A percentile compares a stretch with the other conserved stretches of the same genome.
phyloP scores from a whole-genome alignment of 1,140 invertebrate genomes.

The Ectropis grisescens region DNA sequence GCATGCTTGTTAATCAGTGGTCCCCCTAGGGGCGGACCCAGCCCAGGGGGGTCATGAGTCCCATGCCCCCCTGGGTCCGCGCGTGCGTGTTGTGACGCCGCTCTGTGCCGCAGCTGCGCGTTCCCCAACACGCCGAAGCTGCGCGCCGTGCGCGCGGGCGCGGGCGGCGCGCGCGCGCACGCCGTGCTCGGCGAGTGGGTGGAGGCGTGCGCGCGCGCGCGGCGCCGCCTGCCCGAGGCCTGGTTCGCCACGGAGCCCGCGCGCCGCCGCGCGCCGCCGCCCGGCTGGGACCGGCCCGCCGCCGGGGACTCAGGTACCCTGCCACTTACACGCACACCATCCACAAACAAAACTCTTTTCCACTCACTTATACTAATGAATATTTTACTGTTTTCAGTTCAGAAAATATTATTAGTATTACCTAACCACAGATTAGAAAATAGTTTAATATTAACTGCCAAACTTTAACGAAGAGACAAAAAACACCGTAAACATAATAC shows the following conservation, averaged over 20 bases:
- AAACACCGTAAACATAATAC: too few relatives aligned
- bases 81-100: neutral
- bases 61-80: neutral
- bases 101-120: constrained; percentile 77
- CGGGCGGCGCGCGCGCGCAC: constrained; percentile 78
- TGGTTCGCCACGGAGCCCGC: constrained; percentile 70
- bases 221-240: constrained; percentile 79
- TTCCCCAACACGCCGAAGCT: constrained; percentile 92
- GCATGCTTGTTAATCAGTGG: too few relatives aligned
- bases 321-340: too few relatives aligned
- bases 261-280: constrained; percentile 45
- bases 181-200: constrained; percentile 76
- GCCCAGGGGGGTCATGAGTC: too few relatives aligned
- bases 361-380: too few relatives aligned
- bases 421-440: too few relatives aligned
- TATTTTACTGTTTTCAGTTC: too few relatives aligned
- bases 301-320: neutral
- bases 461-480: too few relatives aligned
- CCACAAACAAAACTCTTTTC: too few relatives aligned
- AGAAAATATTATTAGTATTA: too few relatives aligned
- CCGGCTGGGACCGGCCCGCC: neutral
- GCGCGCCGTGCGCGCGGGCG: constrained; percentile 12
- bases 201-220: constrained; percentile 73
- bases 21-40: too few relatives aligned
- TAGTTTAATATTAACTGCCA: too few relatives aligned